Evolutionary conservation across 2,113 vertebrate genomes (phyloP).

Genomic region (Podarcis raffonei): DNA sequence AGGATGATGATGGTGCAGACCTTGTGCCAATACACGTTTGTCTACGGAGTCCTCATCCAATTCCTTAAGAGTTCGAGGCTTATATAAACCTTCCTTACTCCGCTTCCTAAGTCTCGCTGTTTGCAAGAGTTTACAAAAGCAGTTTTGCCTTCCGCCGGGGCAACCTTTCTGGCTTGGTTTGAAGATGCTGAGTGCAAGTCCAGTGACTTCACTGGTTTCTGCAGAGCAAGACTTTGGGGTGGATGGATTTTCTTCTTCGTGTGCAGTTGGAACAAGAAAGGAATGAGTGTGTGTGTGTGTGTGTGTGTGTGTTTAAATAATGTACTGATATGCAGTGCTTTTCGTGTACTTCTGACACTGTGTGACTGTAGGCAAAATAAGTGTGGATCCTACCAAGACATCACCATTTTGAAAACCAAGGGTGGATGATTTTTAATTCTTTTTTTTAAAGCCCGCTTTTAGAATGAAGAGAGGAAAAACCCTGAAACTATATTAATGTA

Average conservation of each 20-base stretch:
- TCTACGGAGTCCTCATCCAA: constrained; percentile 94
- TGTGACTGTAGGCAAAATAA: constrained; percentile 51
- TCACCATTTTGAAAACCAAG: constrained; percentile 32
- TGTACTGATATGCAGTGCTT: constrained; percentile 38
- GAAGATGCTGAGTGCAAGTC: background rate
- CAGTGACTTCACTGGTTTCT: background rate
- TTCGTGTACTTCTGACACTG: constrained; percentile 24
- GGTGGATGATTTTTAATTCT: constrained; percentile 30
- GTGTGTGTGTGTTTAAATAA: background rate
- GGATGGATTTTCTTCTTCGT: constrained; percentile 15
- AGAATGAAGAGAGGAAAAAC: constrained; percentile 38
- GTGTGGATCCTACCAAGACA: constrained; percentile 38
- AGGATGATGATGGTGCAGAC: constrained; percentile 99
- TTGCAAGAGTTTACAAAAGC: constrained; percentile 51
- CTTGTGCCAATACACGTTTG: constrained; percentile 92
- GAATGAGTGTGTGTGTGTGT: background rate
- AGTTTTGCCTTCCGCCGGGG: background rate
- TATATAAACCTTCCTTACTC: constrained; percentile 77
- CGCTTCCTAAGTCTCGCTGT: constrained; percentile 7
- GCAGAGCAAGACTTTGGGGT: background rate
- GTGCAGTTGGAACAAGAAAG: constrained; percentile 28
- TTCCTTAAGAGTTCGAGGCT: constrained; percentile 95
- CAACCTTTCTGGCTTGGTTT: constrained; percentile 30
- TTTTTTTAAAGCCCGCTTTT: constrained; percentile 37
- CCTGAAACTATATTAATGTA: background rate